A percentile compares a stretch with the other conserved stretches of the same genome.
Evolutionary conservation across 2,113 vertebrate species (phyloP).

Genomic region (Gambusia affinis): DNA sequence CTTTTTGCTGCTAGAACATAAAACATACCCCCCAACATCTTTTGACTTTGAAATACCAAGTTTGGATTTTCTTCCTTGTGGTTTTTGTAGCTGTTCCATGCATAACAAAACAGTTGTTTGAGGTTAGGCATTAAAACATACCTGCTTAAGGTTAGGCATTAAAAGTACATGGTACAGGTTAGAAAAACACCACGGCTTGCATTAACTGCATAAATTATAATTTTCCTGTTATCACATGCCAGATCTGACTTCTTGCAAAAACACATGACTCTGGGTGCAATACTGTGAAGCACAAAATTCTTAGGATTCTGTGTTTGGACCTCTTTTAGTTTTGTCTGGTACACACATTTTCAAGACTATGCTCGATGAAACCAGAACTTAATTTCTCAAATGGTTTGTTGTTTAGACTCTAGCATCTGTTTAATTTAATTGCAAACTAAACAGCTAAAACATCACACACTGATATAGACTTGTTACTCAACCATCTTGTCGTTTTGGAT

Average conservation of each 20-base stretch:
- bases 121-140: not conserved
- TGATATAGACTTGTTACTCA: no score
- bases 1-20: not conserved
- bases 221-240: not conserved
- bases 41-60: not conserved
- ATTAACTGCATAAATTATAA: not conserved
- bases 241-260: not conserved
- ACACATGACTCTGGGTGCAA: not conserved
- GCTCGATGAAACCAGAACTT: no score
- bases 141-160: not conserved
- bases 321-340: no score
- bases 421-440: no score
- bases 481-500: no score
- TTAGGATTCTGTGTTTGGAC: not conserved
- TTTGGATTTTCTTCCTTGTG: not conserved
- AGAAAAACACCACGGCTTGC: not conserved
- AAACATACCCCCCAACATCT: not conserved
- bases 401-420: no score
- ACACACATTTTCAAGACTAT: no score
- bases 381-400: no score
- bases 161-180: not conserved
- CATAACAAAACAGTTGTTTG: not conserved
- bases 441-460: no score
- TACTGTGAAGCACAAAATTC: not conserved
- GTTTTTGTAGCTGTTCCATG: not conserved